These are phyloP conservation scores for Teleopsis dalmanni DNA, from an alignment of 1,140 invertebrate genomes.

Conservation along the genomic window DNA sequence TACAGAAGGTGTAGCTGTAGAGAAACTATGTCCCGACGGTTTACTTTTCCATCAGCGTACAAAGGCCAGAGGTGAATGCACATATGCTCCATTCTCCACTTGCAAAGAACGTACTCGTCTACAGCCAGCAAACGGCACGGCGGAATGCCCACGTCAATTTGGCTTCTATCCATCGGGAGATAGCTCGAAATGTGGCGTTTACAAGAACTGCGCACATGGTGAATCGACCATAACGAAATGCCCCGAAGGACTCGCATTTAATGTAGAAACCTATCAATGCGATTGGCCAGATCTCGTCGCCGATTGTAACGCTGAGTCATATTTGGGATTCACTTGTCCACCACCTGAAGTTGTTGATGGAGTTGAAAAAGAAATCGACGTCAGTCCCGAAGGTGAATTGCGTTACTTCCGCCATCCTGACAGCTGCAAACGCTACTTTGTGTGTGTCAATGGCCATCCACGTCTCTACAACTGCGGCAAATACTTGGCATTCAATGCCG, in stretches of 20 bases:
- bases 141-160: constrained; percentile 75
- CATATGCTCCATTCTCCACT: constrained; percentile 69
- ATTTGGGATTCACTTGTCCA: constrained; percentile 62
- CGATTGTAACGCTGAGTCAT: constrained; percentile 69
- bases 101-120: constrained; percentile 65
- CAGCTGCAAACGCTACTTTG: constrained; percentile 74
- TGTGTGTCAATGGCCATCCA: constrained; percentile 70
- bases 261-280: constrained; percentile 65
- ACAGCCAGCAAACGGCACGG: constrained; percentile 53
- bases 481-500: constrained; percentile 35
- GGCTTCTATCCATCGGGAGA: constrained; percentile 72
- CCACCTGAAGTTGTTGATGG: constrained; percentile 21
- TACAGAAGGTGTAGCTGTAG: constrained; percentile 59
- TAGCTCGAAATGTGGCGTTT: constrained; percentile 65
- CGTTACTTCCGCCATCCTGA: constrained; percentile 50
- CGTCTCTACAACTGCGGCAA: constrained; percentile 40
- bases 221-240: constrained; percentile 50
- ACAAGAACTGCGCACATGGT: constrained; percentile 76
- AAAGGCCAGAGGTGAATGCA: constrained; percentile 64
- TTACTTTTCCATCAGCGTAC: constrained; percentile 74
- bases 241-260: constrained; percentile 79
- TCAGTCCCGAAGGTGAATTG: constrained; percentile 48
- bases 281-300: constrained; percentile 79
- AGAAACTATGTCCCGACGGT: constrained; percentile 76
- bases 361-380: constrained; percentile 42